phyloP scores from a whole-genome alignment of 2,888 invertebrate genomes.

The Amiota minor region DNA sequence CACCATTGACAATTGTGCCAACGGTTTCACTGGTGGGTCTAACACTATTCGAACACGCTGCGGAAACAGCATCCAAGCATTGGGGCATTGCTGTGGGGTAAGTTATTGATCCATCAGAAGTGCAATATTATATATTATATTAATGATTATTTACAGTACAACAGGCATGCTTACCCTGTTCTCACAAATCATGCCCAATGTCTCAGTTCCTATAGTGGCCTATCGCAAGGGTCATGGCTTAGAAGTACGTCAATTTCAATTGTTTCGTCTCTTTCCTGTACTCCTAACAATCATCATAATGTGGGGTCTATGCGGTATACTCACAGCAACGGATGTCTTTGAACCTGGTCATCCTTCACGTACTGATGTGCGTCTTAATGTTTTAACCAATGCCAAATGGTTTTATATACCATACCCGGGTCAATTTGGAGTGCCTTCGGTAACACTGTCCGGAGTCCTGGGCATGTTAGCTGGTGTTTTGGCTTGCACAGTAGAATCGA shows the following conservation, averaged over 20 bases:
- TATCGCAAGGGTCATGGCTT: constrained; percentile 78
- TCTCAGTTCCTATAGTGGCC: constrained; percentile 77
- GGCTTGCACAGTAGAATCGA: constrained; percentile 86
- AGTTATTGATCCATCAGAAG: constrained; percentile 48
- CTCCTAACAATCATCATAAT: constrained; percentile 83
- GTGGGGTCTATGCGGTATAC: constrained; percentile 83
- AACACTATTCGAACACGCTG: constrained; percentile 87
- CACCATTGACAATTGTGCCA: constrained; percentile 88
- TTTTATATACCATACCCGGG: constrained; percentile 87
- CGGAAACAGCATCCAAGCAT: constrained; percentile 85
- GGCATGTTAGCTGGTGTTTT: constrained; percentile 86
- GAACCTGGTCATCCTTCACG: constrained; percentile 81
- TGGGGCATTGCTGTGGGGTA: constrained; percentile 89
- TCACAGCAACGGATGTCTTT: constrained; percentile 80
- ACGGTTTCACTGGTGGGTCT: constrained; percentile 88
- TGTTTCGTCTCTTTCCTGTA: constrained; percentile 88
- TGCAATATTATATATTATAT: not conserved
- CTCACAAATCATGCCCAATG: constrained; percentile 84
- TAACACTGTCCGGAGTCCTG: constrained; percentile 80
- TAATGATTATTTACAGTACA: constrained; percentile 74
- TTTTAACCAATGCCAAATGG: constrained; percentile 84
- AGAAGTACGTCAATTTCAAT: constrained; percentile 77
- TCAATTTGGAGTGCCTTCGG: constrained; percentile 85
- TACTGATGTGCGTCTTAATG: constrained; percentile 81
- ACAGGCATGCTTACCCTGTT: constrained; percentile 84